phyloP scores from a whole-genome alignment of 2,888 invertebrate genomes.

The Chymomyza fuscimana region DNA sequence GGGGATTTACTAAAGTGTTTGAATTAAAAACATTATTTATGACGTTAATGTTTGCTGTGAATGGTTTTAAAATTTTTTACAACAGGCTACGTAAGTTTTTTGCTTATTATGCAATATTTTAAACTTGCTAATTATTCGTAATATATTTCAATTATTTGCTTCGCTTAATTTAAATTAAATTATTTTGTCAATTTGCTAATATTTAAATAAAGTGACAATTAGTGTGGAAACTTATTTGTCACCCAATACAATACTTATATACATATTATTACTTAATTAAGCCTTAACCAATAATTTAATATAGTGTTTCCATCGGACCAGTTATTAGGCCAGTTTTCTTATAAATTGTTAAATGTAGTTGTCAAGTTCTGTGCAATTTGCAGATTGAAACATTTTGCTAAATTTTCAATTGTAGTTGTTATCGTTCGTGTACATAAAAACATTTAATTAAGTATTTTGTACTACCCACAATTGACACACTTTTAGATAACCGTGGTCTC shows the following conservation, averaged over 20 bases:
- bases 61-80: background rate
- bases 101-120: background rate
- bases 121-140: background rate
- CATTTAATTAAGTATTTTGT: background rate
- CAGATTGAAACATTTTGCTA: background rate
- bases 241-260: too few species aligned
- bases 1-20: too few species aligned
- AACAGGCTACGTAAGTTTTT: background rate
- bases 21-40: background rate
- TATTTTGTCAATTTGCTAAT: background rate
- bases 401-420: background rate
- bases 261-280: too few species aligned
- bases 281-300: too few species aligned
- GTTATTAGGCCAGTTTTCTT: too few species aligned
- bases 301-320: too few species aligned
- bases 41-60: background rate
- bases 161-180: background rate
- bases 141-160: background rate
- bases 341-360: too few species aligned
- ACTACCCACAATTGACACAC: background rate
- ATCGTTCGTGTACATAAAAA: background rate
- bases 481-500: conserved; percentile 2
- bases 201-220: background rate
- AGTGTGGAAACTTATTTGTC: background rate
- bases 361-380: background rate